A percentile compares a stretch with the other conserved stretches of the same genome.
Evolutionary conservation across 2,797 vertebrate genomes (phyloP).

Genomic region (Enteromius anoplus): DNA sequence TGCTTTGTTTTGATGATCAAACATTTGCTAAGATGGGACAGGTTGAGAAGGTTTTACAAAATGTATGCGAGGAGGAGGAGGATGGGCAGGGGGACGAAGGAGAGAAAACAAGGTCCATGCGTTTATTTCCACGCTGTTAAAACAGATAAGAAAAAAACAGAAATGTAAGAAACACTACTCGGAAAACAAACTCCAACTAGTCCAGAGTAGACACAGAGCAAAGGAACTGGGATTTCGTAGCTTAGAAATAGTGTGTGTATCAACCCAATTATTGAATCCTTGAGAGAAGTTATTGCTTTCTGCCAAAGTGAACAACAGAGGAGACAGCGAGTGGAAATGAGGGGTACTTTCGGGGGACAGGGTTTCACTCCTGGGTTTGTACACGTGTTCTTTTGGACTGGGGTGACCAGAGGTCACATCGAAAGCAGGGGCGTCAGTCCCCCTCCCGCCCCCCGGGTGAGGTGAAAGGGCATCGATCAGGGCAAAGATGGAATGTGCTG

Average conservation of each 20-base stretch:
- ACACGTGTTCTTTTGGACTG: slow-evolving; percentile 72
- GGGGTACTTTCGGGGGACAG: slow-evolving; percentile 55
- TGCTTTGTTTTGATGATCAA: slow-evolving; percentile 44
- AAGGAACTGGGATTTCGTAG: slow-evolving; percentile 45
- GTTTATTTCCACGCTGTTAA: slow-evolving; percentile 53
- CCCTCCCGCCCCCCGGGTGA: slow-evolving; percentile 32
- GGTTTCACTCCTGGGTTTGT: slow-evolving; percentile 70
- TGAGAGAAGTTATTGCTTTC: slow-evolving; percentile 85
- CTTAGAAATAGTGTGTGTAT: slow-evolving; percentile 58
- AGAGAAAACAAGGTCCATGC: slow-evolving; percentile 39
- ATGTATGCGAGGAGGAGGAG: slow-evolving; percentile 25
- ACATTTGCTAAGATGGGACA: slow-evolving; percentile 25
- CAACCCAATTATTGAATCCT: slow-evolving; percentile 80
- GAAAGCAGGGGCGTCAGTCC: slow-evolving; percentile 50
- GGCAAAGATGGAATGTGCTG: slow-evolving; percentile 81
- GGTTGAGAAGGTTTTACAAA: slow-evolving; percentile 36
- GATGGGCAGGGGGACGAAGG: slow-evolving; percentile 2
- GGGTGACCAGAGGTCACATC: slow-evolving; percentile 68
- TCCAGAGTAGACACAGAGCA: slow-evolving; percentile 52
- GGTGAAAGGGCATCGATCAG: slow-evolving; percentile 55
- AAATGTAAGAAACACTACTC: slow-evolving; percentile 54
- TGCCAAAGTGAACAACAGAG: slow-evolving; percentile 59
- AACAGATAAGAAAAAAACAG: slow-evolving; percentile 43
- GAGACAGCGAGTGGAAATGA: slow-evolving; percentile 44
- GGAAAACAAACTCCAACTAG: slow-evolving; percentile 56